Base-by-base conservation (phyloP, 2,888 invertebrate species). In the Cephus spinipes region DNA sequence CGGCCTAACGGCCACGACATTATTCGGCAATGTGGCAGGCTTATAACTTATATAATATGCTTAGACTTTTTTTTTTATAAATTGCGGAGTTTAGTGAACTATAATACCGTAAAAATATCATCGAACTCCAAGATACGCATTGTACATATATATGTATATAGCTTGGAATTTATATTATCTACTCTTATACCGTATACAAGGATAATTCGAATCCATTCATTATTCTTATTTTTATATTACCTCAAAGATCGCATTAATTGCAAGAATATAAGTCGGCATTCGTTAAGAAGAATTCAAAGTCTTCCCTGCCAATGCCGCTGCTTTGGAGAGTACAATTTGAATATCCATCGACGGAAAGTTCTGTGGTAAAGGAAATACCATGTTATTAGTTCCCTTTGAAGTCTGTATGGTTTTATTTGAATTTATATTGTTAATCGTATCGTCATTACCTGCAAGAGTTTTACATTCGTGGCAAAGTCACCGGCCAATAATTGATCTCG, bases 381-480 rank as follows among this genome's bases (percentile, higher is more conserved):
- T 32, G 55, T 71, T 15, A 73, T 79, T 74, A 34, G 34, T 73
- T 31, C 15, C 15, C 15, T 6, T n/a, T 11, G 69, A n/a, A 11
- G 15, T 31, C 12, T 6, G 11, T 32, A 12, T 4, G 12, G 4
- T 12, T 71, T 11, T 30, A 71, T 32, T 30, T 32, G 31, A 31
- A 2, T 15, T 30, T 71, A 71, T 30, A 12, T 31, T 4, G 9
- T 12, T 71, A 30, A 71, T 30, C 9, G 12, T 30, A 71, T 71
- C 31, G 12, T 4, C 40, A 77, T 86, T 89, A 94, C 94, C 93
- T 99, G 99, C 36, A 99, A 93, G 15, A 99, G 93, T 92, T 99
- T 98, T 75, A 99, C 97, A 92, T 98, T 98, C 36, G 95, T 94
- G 76, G 98, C 96, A 92, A 99, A 99, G 92, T 99, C 99, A 76